phyloP scores from a whole-genome alignment of 1,140 invertebrate genomes.

The Spodoptera frugiperda region DNA sequence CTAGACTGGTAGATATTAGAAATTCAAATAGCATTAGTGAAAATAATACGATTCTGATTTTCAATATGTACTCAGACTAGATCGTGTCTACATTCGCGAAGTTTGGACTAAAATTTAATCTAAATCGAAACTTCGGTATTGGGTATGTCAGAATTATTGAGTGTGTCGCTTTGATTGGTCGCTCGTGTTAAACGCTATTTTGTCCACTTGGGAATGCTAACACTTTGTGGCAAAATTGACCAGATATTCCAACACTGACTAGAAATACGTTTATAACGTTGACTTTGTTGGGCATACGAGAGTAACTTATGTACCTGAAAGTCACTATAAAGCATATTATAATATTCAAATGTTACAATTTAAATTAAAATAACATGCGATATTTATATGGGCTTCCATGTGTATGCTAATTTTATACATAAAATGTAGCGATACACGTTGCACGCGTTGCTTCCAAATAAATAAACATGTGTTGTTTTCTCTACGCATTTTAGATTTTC shows the following conservation, averaged over 20 bases:
- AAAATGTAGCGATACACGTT: constrained; percentile 21
- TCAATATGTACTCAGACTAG: constrained; percentile 11
- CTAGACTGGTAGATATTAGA: not conserved
- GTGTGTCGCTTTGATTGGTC: constrained; percentile 18
- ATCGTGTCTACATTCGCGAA: constrained; percentile 37
- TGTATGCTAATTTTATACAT: constrained; percentile 14
- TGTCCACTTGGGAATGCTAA: constrained; percentile 20
- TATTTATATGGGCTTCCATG: constrained; percentile 3
- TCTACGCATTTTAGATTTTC: not conserved
- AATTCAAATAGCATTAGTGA: constrained; percentile 18
- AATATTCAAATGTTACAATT: no score
- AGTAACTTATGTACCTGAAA: not conserved
- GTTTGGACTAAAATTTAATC: constrained; percentile 29
- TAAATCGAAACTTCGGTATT: constrained; percentile 20
- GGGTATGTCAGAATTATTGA: constrained; percentile 22
- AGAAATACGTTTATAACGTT: not conserved
- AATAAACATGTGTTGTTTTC: not conserved
- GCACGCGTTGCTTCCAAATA: constrained; percentile 5
- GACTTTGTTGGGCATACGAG: not conserved
- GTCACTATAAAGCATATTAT: not conserved
- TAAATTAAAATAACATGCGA: not conserved
- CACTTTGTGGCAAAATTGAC: not conserved
- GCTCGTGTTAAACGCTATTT: constrained; percentile 8
- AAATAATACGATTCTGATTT: constrained; percentile 26
- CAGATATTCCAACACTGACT: not conserved